Evolutionary conservation across 2,888 invertebrate species (phyloP).

Genomic region (Cantharis nigra): DNA sequence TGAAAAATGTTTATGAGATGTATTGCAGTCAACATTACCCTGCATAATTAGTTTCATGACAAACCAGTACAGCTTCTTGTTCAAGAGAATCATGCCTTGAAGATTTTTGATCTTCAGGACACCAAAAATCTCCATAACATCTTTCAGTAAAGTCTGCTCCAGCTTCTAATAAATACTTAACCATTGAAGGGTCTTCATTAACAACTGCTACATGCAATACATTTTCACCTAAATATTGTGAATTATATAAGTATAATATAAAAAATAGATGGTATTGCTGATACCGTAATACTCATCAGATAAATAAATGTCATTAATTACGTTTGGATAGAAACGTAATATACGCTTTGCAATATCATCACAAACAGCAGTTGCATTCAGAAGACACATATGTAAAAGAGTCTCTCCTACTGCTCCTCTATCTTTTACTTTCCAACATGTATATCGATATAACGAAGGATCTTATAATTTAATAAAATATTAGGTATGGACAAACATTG

Average conservation of each 20-base stretch:
- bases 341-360: conserved; percentile 93
- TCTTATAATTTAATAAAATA: conserved; percentile 48
- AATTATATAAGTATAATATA: not conserved
- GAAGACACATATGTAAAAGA: conserved; percentile 88
- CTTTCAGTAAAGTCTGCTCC: conserved; percentile 91
- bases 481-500: not conserved
- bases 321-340: conserved; percentile 88
- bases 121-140: conserved; percentile 97
- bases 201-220: conserved; percentile 97
- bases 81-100: conserved; percentile 84
- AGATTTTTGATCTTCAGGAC: conserved; percentile 95
- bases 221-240: conserved; percentile 73
- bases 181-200: conserved; percentile 98
- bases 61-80: conserved; percentile 89
- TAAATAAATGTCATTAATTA: conserved; percentile 95
- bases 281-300: conserved; percentile 96
- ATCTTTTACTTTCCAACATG: conserved; percentile 91
- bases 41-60: conserved; percentile 80
- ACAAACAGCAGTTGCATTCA: conserved; percentile 89
- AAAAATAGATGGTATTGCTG: not conserved
- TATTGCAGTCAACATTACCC: conserved; percentile 62
- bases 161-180: conserved; percentile 89
- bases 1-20: not conserved
- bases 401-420: conserved; percentile 96
- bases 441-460: conserved; percentile 76